Base-by-base conservation (phyloP, 2,797 vertebrate genomes). In the Sebastes jordani region DNA sequence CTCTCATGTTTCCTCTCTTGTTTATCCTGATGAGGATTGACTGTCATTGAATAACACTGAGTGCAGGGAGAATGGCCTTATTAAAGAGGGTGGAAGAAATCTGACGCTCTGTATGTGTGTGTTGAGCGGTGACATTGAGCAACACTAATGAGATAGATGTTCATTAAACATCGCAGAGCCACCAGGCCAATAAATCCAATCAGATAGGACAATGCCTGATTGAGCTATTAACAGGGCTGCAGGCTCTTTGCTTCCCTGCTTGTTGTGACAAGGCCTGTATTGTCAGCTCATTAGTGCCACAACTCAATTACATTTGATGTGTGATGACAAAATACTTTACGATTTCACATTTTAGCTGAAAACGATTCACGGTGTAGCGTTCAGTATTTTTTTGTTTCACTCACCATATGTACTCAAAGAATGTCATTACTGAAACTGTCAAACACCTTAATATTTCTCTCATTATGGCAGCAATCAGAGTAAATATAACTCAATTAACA, bases 181-280 rank as follows among this genome's bases (percentile, higher is more conserved):
- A 93, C 91, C 84, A 84, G 89, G 84, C 92, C 93, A 91, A 91
- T 94, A 91, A 93, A 94, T 94, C 87, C 91, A 93, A 94, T 94
- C 92, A 90, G 90, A 91, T 85, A 85, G 88, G 90, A 91, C 90
- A 90, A 81, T 84, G 84, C 74, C 89, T 92, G 92, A 94, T 92
- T 93, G 91, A 94, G 93, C 92, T 86, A 88, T 94, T 93, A 94
- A 86, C 87, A 58, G 71, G 80, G 84, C 89, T 89, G 85, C 82
- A 80, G 91, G 73, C 85, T 84, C 86, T 80, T 60, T 90, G 85
- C 88, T 81, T 76, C 70, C 78, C 74, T 76, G 83, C 87, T 88
- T 92, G 92, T 92, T 92, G 87, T 91, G 88, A 93, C 90, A 91
- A 75, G 80, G 84, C 64, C 60, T 82, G 82, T 77, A 85, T 85